Evolutionary conservation across 1,140 invertebrate genomes (phyloP).

Genomic region (Apis florea): DNA sequence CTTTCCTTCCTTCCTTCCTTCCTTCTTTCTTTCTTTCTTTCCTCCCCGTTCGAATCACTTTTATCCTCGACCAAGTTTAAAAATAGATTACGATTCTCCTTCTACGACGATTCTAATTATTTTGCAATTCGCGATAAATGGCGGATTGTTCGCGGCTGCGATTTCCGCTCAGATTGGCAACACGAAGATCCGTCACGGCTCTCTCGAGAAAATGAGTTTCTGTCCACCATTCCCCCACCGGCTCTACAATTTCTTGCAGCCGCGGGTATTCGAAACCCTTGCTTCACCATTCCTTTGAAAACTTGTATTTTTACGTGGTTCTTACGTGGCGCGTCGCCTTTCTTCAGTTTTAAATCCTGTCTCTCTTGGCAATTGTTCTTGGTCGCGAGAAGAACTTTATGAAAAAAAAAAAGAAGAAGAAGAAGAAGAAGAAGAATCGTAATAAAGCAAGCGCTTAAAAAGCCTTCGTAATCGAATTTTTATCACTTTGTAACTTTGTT

Average conservation of each 20-base stretch:
- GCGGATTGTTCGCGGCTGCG: background rate
- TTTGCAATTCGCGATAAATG: background rate
- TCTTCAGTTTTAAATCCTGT: background rate
- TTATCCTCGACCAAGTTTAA: no score
- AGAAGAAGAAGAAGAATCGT: background rate
- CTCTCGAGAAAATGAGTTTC: slow-evolving; percentile 38
- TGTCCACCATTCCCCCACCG: background rate
- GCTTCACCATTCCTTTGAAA: background rate
- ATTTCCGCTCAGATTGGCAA: background rate
- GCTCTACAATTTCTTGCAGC: slow-evolving; percentile 2
- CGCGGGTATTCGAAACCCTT: background rate
- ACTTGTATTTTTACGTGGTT: background rate
- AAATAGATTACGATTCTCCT: no score
- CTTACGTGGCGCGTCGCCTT: background rate
- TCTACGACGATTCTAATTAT: no score
- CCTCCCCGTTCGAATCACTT: no score
- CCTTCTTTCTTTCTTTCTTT: no score
- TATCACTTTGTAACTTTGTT: background rate
- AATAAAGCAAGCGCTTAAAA: background rate
- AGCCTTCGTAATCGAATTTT: background rate
- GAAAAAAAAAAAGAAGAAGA: background rate
- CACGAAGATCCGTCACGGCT: background rate
- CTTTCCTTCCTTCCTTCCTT: no score
- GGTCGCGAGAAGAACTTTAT: background rate
- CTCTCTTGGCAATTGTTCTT: background rate